Evolutionary conservation across 2,797 vertebrate species (phyloP).

Genomic region (Anisognathus igniventris): DNA sequence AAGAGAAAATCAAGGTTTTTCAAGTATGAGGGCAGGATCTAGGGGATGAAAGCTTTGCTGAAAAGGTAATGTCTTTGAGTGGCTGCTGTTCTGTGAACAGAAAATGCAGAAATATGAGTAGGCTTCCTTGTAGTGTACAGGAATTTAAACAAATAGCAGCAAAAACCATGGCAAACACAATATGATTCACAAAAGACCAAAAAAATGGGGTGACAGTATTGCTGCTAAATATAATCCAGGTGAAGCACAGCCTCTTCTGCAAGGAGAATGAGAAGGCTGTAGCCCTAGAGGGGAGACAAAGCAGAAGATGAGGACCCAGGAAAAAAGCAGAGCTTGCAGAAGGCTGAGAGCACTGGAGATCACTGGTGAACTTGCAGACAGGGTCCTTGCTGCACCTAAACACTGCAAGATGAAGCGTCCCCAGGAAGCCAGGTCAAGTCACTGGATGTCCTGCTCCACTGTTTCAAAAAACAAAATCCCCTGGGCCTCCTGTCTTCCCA

Average conservation of each 20-base stretch:
- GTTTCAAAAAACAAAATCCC: neutral
- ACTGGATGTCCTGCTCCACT: neutral
- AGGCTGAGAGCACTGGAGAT: neutral
- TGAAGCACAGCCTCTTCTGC: neutral
- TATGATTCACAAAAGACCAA: slow-evolving; percentile 12
- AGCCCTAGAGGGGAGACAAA: neutral
- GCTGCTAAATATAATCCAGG: slow-evolving; percentile 32
- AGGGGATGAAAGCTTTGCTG: neutral
- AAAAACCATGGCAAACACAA: slow-evolving; percentile 39
- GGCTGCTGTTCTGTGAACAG: neutral
- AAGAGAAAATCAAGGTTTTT: neutral
- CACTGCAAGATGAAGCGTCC: neutral
- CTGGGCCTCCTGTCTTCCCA: neutral
- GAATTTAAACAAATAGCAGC: slow-evolving; percentile 29
- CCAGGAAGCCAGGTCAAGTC: neutral
- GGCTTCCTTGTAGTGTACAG: slow-evolving; percentile 31
- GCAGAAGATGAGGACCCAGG: neutral
- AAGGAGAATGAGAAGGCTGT: neutral
- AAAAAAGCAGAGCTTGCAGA: neutral
- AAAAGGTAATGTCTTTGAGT: neutral
- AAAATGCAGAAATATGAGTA: neutral
- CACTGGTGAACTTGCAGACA: neutral
- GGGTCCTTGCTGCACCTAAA: neutral
- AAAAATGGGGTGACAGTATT: neutral
- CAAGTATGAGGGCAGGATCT: neutral